Evolutionary conservation across 2,113 vertebrate species (phyloP).

Genomic region (Petroica traversi): DNA sequence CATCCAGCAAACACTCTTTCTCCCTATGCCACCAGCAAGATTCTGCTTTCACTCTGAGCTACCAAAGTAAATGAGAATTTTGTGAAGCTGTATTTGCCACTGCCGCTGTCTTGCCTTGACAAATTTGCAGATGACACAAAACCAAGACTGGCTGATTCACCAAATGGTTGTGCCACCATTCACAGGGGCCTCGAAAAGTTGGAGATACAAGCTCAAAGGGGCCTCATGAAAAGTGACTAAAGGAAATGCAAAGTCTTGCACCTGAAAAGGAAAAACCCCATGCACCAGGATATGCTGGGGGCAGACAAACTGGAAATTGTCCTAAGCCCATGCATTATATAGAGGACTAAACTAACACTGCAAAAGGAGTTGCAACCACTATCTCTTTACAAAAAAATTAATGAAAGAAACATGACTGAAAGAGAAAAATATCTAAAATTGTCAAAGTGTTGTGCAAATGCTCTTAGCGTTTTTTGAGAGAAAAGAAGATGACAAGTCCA

Average conservation of each 20-base stretch:
- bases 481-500: not conserved
- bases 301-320: accelerated
- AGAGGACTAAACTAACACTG: not conserved
- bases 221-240: not conserved
- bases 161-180: not conserved
- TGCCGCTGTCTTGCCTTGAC: not conserved
- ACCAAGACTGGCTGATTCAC: not conserved
- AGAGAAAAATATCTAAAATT: not conserved
- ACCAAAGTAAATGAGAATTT: not conserved
- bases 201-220: not conserved
- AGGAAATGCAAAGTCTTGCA: not conserved
- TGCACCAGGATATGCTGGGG: not conserved
- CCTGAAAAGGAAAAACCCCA: not conserved
- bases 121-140: not conserved
- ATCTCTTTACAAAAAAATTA: not conserved
- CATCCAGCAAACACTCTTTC: not conserved
- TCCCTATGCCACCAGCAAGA: not conserved
- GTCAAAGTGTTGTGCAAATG: not conserved
- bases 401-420: not conserved
- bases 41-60: not conserved
- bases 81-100: not conserved
- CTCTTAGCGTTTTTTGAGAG: not conserved
- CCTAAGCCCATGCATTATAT: not conserved
- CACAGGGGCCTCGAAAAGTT: not conserved
- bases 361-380: not conserved